These are phyloP conservation scores for Plodia interpunctella DNA, from an alignment of 1,140 invertebrate species.

Conservation along the genomic window DNA sequence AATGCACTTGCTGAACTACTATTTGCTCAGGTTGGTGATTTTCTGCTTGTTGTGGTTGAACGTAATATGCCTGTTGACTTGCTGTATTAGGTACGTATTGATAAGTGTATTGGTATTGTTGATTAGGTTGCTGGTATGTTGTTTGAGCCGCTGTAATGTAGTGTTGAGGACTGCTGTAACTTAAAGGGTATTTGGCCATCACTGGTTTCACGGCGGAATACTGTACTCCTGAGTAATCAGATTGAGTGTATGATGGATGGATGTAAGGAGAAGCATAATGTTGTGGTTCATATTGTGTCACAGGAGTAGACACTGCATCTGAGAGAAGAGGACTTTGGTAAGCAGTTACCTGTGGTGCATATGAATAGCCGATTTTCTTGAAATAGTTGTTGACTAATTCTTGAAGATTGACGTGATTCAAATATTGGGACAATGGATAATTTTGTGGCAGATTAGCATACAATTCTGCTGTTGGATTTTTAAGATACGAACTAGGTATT, in stretches of 20 bases:
- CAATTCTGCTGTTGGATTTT: conserved; percentile 70
- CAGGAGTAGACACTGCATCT: conserved; percentile 21
- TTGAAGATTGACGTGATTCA: conserved; percentile 77
- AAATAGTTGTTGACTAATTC: conserved; percentile 67
- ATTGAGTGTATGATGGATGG: conserved; percentile 56
- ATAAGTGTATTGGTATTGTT: conserved; percentile 54
- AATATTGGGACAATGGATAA: conserved; percentile 72
- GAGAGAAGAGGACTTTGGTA: conserved; percentile 39
- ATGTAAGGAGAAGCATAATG: conserved; percentile 60
- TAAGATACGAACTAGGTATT: conserved; percentile 77
- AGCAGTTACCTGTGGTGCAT: conserved; percentile 58
- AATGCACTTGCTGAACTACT: conserved; percentile 11
- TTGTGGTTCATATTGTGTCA: conserved; percentile 35
- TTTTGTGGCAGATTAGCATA: conserved; percentile 77
- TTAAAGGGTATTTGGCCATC: conserved; percentile 59
- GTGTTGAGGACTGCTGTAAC: conserved; percentile 49
- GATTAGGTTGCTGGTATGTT: conserved; percentile 41
- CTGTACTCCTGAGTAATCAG: conserved; percentile 61
- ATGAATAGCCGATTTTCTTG: conserved; percentile 56
- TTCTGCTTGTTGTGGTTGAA: conserved; percentile 36
- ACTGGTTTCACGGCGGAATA: conserved; percentile 67
- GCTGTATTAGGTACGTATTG: conserved; percentile 45
- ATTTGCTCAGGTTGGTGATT: conserved; percentile 17
- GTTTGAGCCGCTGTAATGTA: conserved; percentile 39
- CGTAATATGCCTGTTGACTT: conserved; percentile 41